These are phyloP conservation scores for Agapostemon virescens DNA, from an alignment of 2,888 invertebrate species.

Conservation along the genomic window DNA sequence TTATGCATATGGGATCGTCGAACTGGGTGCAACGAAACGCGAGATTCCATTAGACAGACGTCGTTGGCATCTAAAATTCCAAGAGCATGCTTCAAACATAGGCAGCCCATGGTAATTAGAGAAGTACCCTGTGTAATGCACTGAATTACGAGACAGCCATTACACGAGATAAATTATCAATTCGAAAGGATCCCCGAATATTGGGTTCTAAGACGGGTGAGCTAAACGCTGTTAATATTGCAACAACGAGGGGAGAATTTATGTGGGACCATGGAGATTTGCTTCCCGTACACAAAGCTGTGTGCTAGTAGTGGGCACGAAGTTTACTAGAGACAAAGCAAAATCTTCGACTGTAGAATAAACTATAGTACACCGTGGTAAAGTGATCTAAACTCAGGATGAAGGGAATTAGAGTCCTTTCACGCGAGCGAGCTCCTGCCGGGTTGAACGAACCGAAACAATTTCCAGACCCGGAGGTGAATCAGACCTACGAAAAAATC, in stretches of 20 bases:
- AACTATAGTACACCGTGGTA: constrained; percentile 24
- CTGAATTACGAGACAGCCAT: constrained; percentile 30
- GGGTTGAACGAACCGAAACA: background rate
- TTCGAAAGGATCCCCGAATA: constrained; percentile 40
- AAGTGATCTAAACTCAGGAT: constrained; percentile 40
- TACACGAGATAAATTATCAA: constrained; percentile 42
- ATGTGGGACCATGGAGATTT: constrained; percentile 42
- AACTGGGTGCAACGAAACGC: background rate
- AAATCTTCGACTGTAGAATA: constrained; percentile 48
- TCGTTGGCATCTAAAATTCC: background rate
- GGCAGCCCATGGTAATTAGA: background rate
- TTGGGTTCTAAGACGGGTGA: constrained; percentile 25
- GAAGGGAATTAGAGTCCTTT: constrained; percentile 39
- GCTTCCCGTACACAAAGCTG: constrained; percentile 3
- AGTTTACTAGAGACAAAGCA: constrained; percentile 32
- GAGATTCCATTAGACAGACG: background rate
- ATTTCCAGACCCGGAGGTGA: background rate
- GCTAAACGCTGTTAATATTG: constrained; percentile 49
- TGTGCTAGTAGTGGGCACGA: background rate
- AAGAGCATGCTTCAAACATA: background rate
- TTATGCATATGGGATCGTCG: background rate
- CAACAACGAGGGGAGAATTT: constrained; percentile 35
- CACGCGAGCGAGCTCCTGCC: background rate
- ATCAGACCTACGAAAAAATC: background rate
- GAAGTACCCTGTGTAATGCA: constrained; percentile 6